Conservation (phyloP, 2,797 vertebrate genomes). For the Phalanger gymnotis region DNA sequence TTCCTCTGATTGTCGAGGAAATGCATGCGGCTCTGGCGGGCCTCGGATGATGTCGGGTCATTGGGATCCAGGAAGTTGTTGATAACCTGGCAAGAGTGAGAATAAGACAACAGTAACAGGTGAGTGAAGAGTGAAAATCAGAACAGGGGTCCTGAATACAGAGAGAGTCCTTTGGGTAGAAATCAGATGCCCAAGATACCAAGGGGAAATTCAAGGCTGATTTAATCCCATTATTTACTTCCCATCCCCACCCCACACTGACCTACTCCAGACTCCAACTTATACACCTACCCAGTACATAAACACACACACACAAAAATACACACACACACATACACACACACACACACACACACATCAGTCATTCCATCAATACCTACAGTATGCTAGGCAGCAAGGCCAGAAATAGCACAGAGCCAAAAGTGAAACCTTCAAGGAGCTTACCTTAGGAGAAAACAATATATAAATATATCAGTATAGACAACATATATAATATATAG, state of each 20-base stretch:
- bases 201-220: neutral
- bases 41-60: neutral
- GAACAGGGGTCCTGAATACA: slow-evolving; percentile 79
- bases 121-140: slow-evolving; percentile 83
- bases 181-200: neutral
- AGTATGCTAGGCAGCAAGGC: neutral
- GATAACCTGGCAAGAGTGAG: slow-evolving; percentile 82
- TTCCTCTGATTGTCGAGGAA: slow-evolving; percentile 93
- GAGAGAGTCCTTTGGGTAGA: neutral
- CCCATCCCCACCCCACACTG: neutral
- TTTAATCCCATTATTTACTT: neutral
- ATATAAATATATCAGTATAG: neutral
- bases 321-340: neutral
- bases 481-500: neutral
- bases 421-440: neutral
- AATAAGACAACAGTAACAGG: neutral
- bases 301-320: neutral
- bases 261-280: neutral
- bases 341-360: neutral
- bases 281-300: neutral
- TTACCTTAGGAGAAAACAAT: neutral
- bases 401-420: neutral
- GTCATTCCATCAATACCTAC: neutral
- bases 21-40: slow-evolving; percentile 84
- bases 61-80: slow-evolving; percentile 87